Evolutionary conservation across 2,113 vertebrate genomes (phyloP).

Genomic region (Ornithorhynchus anatinus): DNA sequence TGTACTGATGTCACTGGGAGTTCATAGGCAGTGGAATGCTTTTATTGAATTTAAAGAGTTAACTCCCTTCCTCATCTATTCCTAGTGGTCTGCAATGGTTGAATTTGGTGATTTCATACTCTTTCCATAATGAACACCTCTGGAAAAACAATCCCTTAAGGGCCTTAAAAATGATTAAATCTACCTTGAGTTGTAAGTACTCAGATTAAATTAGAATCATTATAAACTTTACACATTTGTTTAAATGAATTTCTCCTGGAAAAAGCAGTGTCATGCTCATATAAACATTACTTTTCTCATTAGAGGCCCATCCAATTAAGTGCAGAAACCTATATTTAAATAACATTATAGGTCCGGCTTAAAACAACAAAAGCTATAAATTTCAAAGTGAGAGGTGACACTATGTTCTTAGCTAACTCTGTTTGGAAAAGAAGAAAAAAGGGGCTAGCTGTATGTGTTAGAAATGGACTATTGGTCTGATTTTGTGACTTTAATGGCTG

Average conservation of each 20-base stretch:
- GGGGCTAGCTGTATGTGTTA: not conserved
- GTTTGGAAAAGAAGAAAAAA: not conserved
- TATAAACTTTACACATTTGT: conserved; percentile 35
- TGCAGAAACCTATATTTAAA: conserved; percentile 44
- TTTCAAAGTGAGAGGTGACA: not conserved
- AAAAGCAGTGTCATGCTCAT: conserved; percentile 22
- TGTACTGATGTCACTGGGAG: not conserved
- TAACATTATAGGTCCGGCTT: conserved; percentile 24
- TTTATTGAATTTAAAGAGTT: not conserved
- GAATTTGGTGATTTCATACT: conserved; percentile 4
- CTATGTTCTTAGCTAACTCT: not conserved
- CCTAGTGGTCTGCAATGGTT: conserved; percentile 1
- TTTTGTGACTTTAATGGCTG: not conserved
- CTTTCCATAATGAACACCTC: conserved; percentile 22
- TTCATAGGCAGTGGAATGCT: not conserved
- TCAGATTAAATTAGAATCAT: conserved; percentile 45
- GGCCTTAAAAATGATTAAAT: conserved; percentile 48
- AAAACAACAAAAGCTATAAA: conserved; percentile 38
- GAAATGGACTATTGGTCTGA: not conserved
- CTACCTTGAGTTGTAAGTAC: conserved; percentile 2
- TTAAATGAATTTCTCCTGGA: conserved; percentile 22
- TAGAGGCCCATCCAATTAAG: conserved; percentile 50
- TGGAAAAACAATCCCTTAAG: conserved; percentile 48
- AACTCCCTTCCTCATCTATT: not conserved
- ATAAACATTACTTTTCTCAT: conserved; percentile 17